Base-by-base conservation (phyloP, 2,113 vertebrate species). In the Silurus glanis region DNA sequence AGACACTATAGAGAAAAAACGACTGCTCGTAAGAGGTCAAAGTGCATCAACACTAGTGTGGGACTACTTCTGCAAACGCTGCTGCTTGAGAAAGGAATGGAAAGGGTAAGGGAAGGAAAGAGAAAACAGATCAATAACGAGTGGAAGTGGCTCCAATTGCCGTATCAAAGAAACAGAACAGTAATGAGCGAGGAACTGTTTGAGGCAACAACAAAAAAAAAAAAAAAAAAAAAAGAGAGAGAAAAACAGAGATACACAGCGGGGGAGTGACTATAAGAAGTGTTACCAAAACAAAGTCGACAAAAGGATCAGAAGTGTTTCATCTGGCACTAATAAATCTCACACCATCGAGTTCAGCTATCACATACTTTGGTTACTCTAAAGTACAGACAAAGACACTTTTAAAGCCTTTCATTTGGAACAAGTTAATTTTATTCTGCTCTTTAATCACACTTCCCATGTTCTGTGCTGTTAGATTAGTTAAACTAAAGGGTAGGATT, bases 51-150 rank as follows among this genome's bases (percentile, higher is more conserved):
- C 79, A 21, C 4, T 71, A 67, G 72, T 58, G 83, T 83, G 74
- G 45, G 64, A 75, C 76, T 28, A 80, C 72, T 86, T 69, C 56
- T 85, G 78, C 37, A 78, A 56, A 74, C 37, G 58, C 62, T 75
- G 82, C 53, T 82, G 89, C 90, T 91, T 76, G 78, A 58, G 82
- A 83, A 85, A 69, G 80, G 82, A 69, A 83, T 64, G 61, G 71
- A 69, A 78, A 62, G 84, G 75, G 17, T 25, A 71, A 85, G 59
- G 69, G 53, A 23, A 66, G 80, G 59, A 62, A 76, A 83, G 53
- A 79, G 79, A 85, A 83, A 88, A 88, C 82, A 23, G 84, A 92
- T 92, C 91, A 49, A 94, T 93, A 91, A 90, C 86, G 87, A 90
- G 87, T 9, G 89, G 90, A 89, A 83, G 91, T 81, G 85, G 84